Percentiles rank a stretch among this genome's conserved stretches.
phyloP scores from a whole-genome alignment of 1,140 invertebrate genomes.

The Atta texana region DNA sequence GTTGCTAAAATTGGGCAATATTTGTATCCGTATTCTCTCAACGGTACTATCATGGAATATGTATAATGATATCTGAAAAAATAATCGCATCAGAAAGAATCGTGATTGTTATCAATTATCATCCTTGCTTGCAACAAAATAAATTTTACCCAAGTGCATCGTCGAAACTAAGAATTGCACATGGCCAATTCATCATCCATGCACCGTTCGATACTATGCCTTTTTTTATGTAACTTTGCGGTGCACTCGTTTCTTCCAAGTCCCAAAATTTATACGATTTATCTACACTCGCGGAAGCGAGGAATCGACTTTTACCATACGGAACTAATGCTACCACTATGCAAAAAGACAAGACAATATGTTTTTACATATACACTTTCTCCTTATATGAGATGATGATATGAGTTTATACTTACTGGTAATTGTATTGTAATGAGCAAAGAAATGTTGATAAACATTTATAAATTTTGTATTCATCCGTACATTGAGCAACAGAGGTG shows the following conservation, averaged over 20 bases:
- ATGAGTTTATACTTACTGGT: constrained; percentile 77
- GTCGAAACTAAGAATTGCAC: constrained; percentile 81
- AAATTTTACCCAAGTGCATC: constrained; percentile 81
- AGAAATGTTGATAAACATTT: constrained; percentile 83
- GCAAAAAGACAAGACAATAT: constrained; percentile 46
- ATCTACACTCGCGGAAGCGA: constrained; percentile 85
- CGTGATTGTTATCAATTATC: neutral
- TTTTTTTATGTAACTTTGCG: constrained; percentile 77
- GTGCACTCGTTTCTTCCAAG: constrained; percentile 81
- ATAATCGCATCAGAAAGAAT: constrained; percentile 33
- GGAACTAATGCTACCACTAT: constrained; percentile 82
- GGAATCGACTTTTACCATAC: constrained; percentile 79
- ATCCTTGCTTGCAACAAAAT: neutral
- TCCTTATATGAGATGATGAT: neutral
- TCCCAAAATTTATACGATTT: constrained; percentile 86
- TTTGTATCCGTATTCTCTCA: constrained; percentile 82
- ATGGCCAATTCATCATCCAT: constrained; percentile 85
- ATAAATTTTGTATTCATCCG: constrained; percentile 82
- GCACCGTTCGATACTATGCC: constrained; percentile 81
- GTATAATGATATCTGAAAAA: constrained; percentile 79
- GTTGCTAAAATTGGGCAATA: constrained; percentile 81
- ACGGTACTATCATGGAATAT: constrained; percentile 80
- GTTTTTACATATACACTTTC: neutral
- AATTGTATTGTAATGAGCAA: constrained; percentile 83
- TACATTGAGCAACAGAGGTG: constrained; percentile 85